phyloP scores from a whole-genome alignment of 2,113 vertebrate genomes.

The Gambusia holbrooki region DNA sequence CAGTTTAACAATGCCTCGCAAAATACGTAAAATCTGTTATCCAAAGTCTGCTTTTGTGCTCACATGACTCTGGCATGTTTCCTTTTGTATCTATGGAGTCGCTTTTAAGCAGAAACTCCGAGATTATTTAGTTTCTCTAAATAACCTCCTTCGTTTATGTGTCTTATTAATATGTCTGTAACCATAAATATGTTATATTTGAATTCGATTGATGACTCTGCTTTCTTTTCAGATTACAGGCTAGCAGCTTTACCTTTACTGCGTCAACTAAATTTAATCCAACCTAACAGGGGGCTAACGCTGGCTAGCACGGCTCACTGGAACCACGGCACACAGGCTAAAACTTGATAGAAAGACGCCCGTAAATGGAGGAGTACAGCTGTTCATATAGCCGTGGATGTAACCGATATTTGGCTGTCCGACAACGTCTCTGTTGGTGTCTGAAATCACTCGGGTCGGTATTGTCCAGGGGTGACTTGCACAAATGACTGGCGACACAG shows the following conservation, averaged over 20 bases:
- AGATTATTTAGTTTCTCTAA: background rate
- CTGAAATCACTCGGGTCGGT: background rate
- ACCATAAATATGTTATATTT: background rate
- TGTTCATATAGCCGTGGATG: fast-evolving
- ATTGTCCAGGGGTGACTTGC: conserved; percentile 80
- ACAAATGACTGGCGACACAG: conserved; percentile 70
- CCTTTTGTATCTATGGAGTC: background rate
- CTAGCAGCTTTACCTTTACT: background rate
- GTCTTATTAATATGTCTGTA: background rate
- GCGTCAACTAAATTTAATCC: background rate
- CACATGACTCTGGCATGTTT: background rate
- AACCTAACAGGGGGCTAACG: conserved; percentile 22
- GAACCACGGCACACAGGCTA: background rate
- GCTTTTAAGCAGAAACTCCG: background rate
- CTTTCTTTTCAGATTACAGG: background rate
- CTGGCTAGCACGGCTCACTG: conserved; percentile 33
- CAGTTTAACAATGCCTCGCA: background rate
- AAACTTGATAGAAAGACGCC: background rate
- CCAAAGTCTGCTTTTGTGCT: background rate
- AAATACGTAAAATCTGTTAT: background rate
- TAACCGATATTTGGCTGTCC: background rate
- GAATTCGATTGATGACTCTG: background rate
- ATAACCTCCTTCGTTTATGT: background rate
- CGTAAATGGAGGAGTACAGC: fast-evolving
- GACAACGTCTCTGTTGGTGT: background rate